These are phyloP conservation scores for Hanleya hanleyi DNA, from an alignment of 2,888 invertebrate species.

Conservation along the genomic window DNA sequence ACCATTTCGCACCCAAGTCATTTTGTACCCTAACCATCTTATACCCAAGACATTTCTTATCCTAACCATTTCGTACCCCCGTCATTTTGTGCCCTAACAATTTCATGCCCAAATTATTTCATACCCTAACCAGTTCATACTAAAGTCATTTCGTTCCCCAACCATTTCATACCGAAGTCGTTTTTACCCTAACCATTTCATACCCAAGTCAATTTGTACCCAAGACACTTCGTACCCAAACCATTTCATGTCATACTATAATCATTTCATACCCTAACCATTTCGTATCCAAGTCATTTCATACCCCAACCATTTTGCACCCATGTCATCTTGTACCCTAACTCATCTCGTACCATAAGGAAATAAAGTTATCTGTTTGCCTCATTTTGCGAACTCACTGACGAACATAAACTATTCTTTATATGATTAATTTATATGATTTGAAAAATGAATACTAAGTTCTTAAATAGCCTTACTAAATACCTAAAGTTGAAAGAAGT, in stretches of 20 bases:
- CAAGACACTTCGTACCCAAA: not conserved
- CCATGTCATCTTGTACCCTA: not conserved
- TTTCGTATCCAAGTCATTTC: not conserved
- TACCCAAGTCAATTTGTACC: not conserved
- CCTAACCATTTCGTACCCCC: not conserved
- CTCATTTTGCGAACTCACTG: too few species aligned
- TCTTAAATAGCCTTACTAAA: too few species aligned
- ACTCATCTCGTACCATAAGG: not conserved
- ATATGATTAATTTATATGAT: too few species aligned
- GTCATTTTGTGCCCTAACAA: not conserved
- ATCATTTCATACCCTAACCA: not conserved
- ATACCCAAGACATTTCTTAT: not conserved
- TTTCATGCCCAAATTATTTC: not conserved
- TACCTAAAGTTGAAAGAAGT: too few species aligned
- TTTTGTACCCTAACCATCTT: not conserved
- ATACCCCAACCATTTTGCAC: not conserved
- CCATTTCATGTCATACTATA: too few species aligned
- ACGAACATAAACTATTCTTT: too few species aligned
- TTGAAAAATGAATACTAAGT: too few species aligned
- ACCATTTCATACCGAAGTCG: not conserved
- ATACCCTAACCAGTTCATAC: not conserved
- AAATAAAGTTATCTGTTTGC: too few species aligned
- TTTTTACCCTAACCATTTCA: not conserved
- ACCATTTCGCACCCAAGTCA: not conserved
- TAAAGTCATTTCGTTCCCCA: not conserved